These are phyloP conservation scores for Toxotes chatareus DNA, from an alignment of 2,113 vertebrate species.

Conservation along the genomic window DNA sequence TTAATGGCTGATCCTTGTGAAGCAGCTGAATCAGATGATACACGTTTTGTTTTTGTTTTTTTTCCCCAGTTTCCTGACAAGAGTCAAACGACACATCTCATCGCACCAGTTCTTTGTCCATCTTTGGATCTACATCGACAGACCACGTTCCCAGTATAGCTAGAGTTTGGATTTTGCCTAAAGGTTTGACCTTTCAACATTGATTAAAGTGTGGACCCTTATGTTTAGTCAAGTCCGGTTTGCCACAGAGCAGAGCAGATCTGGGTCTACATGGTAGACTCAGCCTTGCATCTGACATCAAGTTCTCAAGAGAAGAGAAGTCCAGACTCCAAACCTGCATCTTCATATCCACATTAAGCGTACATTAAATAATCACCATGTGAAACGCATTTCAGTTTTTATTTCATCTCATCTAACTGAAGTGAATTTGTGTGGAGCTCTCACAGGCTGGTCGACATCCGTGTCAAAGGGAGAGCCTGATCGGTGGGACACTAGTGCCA, in stretches of 20 bases:
- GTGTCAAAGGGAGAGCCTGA: too few relatives aligned
- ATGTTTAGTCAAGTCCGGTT: not conserved
- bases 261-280: not conserved
- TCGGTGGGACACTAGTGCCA: too few relatives aligned
- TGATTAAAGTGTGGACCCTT: not conserved
- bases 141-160: not conserved
- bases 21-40: constrained; percentile 40
- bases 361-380: too few relatives aligned
- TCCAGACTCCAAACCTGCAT: too few relatives aligned
- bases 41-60: not conserved
- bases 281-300: too few relatives aligned
- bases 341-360: too few relatives aligned
- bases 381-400: too few relatives aligned
- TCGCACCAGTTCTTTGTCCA: not conserved
- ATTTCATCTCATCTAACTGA: too few relatives aligned
- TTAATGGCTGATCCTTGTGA: constrained; percentile 38
- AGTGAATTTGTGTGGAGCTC: too few relatives aligned
- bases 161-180: constrained; percentile 1
- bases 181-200: not conserved
- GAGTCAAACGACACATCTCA: not conserved
- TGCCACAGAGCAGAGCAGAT: not conserved
- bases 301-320: not conserved
- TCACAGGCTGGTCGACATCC: too few relatives aligned
- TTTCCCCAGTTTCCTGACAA: not conserved
- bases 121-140: constrained; percentile 8